A percentile compares a stretch with the other conserved stretches of the same genome.
These are phyloP conservation scores for Motacilla tschutschensis DNA, from an alignment of 2,113 vertebrate genomes.

Conservation along the genomic window DNA sequence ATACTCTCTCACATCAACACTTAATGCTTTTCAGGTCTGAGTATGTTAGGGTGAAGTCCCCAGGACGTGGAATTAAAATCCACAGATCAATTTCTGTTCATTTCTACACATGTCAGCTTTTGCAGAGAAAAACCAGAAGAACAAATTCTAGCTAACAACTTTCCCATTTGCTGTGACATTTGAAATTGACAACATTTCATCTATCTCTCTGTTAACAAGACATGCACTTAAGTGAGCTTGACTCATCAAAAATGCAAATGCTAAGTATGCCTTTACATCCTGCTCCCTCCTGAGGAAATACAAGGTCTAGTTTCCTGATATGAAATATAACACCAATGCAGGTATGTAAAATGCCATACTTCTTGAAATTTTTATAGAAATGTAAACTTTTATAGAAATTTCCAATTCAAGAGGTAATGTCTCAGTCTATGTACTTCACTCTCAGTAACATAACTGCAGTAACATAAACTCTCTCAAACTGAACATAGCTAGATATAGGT, in stretches of 20 bases:
- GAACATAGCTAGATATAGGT: not conserved
- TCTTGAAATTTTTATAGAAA: not conserved
- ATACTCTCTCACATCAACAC: not conserved
- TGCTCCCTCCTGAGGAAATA: not conserved
- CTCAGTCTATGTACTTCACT: not conserved
- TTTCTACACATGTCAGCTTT: not conserved
- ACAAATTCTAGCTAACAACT: not conserved
- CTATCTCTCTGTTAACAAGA: not conserved
- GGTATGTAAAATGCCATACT: not conserved
- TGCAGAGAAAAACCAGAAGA: not conserved
- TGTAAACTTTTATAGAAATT: not conserved
- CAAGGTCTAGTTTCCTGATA: not conserved
- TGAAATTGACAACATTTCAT: not conserved
- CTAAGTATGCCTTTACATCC: not conserved
- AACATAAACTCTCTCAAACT: not conserved
- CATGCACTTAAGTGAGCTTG: not conserved
- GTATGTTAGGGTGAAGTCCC: not conserved
- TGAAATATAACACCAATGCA: constrained; percentile 14
- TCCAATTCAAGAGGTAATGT: not conserved
- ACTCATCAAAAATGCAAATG: not conserved
- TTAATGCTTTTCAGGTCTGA: not conserved
- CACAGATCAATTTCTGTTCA: not conserved
- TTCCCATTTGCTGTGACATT: not conserved
- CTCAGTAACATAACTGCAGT: not conserved
- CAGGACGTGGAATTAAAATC: not conserved